phyloP scores from a whole-genome alignment of 2,888 invertebrate species.

The Rhamphomyia laevipes region DNA sequence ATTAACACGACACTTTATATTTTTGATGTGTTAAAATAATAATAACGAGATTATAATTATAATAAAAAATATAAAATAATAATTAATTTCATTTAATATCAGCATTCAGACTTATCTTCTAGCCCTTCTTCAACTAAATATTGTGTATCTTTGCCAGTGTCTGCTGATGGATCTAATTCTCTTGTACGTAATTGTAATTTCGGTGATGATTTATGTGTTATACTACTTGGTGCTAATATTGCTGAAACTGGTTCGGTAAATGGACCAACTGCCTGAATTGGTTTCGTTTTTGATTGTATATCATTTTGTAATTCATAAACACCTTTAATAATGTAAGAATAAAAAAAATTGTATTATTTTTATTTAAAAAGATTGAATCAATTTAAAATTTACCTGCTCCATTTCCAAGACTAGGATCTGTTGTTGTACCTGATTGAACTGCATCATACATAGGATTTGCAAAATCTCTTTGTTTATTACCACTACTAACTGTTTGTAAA shows the following conservation, averaged over 20 bases:
- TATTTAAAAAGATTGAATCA: background rate
- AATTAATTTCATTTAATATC: constrained; percentile 27
- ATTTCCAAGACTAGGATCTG: constrained; percentile 46
- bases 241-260: constrained; percentile 55
- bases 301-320: constrained; percentile 76
- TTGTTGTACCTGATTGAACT: constrained; percentile 50
- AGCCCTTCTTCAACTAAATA: constrained; percentile 55
- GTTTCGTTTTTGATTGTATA: constrained; percentile 49
- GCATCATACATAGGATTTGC: constrained; percentile 98
- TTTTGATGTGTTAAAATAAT: too few relatives aligned
- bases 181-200: constrained; percentile 61
- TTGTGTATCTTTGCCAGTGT: constrained; percentile 86
- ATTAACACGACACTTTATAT: too few relatives aligned
- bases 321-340: constrained; percentile 38
- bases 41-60: too few relatives aligned
- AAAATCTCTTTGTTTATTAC: constrained; percentile 73
- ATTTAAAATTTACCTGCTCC: constrained; percentile 40
- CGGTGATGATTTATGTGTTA: constrained; percentile 65
- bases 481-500: constrained; percentile 58
- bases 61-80: too few relatives aligned
- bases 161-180: constrained; percentile 70
- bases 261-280: constrained; percentile 36
- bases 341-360: background rate
- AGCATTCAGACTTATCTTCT: constrained; percentile 61
- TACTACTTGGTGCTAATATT: constrained; percentile 68